Evolutionary conservation across 2,888 invertebrate genomes (phyloP).

Genomic region (Drosophila basisetae): DNA sequence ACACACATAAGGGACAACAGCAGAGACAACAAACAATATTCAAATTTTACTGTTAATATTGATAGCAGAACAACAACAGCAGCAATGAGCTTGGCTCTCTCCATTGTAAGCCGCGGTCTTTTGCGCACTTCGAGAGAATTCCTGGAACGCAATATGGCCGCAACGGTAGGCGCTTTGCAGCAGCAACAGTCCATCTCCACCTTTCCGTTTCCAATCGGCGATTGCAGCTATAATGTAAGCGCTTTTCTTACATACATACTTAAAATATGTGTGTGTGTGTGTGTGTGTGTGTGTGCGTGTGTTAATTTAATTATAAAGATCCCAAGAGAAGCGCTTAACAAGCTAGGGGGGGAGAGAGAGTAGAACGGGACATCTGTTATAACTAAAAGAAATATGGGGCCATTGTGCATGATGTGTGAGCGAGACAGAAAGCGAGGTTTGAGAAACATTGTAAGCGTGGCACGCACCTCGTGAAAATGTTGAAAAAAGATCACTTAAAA

Average conservation of each 20-base stretch:
- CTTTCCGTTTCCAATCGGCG: slow-evolving; percentile 35
- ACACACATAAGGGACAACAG: slow-evolving; percentile 8
- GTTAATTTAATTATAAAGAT: slow-evolving; percentile 57
- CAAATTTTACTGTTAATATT: slow-evolving; percentile 17
- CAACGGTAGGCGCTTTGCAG: slow-evolving; percentile 64
- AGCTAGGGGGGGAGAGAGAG: slow-evolving; percentile 12
- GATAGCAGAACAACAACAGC: slow-evolving; percentile 24
- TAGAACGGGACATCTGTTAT: slow-evolving; percentile 19
- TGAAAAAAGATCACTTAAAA: background rate
- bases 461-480: background rate
- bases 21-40: slow-evolving; percentile 20
- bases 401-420: slow-evolving; percentile 13
- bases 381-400: slow-evolving; percentile 38
- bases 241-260: slow-evolving; percentile 16
- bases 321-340: slow-evolving; percentile 17
- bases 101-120: slow-evolving; percentile 76
- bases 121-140: slow-evolving; percentile 82
- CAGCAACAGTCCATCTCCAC: slow-evolving; percentile 45
- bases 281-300: slow-evolving; percentile 6
- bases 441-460: slow-evolving; percentile 23
- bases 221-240: slow-evolving; percentile 69
- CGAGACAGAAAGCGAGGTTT: slow-evolving; percentile 26
- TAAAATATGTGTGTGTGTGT: slow-evolving; percentile 6
- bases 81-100: slow-evolving; percentile 70
- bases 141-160: slow-evolving; percentile 80